Conservation (phyloP, 2,113 vertebrate genomes). For the Oncorhynchus tshawytscha region DNA sequence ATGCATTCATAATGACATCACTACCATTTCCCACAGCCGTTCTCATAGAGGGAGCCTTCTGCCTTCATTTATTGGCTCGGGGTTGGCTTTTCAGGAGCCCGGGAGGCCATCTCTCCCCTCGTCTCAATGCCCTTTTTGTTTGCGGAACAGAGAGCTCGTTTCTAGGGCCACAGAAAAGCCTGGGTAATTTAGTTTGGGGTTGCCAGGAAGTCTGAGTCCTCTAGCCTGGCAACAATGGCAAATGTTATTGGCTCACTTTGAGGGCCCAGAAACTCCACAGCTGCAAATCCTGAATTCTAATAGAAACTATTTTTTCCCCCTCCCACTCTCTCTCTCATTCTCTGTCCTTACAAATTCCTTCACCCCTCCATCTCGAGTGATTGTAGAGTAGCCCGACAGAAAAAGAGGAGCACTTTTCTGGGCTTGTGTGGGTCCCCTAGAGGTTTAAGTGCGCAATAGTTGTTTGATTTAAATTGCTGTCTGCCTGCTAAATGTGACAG, state of each 20-base stretch:
- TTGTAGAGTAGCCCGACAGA: slow-evolving; percentile 5
- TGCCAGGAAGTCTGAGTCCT: slow-evolving; percentile 84
- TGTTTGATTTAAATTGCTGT: neutral
- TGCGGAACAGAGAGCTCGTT: slow-evolving; percentile 81
- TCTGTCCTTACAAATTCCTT: slow-evolving; percentile 33
- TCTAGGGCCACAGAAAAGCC: slow-evolving; percentile 80
- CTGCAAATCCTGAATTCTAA: slow-evolving; percentile 79
- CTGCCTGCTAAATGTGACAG: neutral
- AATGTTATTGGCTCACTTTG: slow-evolving; percentile 76
- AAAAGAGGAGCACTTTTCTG: neutral
- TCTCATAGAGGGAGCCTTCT: slow-evolving; percentile 70
- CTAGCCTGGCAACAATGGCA: slow-evolving; percentile 82
- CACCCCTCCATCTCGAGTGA: slow-evolving; percentile 5
- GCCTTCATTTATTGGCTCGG: slow-evolving; percentile 77
- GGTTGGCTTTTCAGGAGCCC: slow-evolving; percentile 74
- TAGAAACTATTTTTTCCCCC: slow-evolving; percentile 62
- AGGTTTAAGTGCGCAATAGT: neutral
- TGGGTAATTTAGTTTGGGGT: slow-evolving; percentile 76
- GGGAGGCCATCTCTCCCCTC: slow-evolving; percentile 69
- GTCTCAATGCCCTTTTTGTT: slow-evolving; percentile 87
- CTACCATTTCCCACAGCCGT: slow-evolving; percentile 81
- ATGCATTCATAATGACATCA: slow-evolving; percentile 84
- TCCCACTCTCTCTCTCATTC: slow-evolving; percentile 6
- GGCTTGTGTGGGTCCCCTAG: neutral
- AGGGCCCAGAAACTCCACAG: slow-evolving; percentile 67